Percentiles rank a stretch among this genome's conserved stretches.
Evolutionary conservation across 1,140 invertebrate species (phyloP).

Genomic region (Probaryconus sp.): DNA sequence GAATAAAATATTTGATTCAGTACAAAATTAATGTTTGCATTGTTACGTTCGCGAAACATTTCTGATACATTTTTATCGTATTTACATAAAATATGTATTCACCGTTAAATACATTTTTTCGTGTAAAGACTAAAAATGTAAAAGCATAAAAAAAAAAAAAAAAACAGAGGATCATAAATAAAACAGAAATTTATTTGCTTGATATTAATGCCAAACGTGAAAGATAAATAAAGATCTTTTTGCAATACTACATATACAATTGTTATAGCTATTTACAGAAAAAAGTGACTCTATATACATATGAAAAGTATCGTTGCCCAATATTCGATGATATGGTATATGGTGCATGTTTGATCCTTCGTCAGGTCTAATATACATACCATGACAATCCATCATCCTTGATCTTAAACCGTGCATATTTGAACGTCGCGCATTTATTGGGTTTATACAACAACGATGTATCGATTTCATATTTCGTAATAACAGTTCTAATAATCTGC

Average conservation of each 20-base stretch:
- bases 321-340: neutral
- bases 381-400: conserved; percentile 12
- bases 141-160: no score
- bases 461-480: conserved; percentile 11
- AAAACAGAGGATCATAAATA: no score
- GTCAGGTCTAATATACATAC: conserved; percentile 15
- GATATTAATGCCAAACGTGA: no score
- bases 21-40: no score
- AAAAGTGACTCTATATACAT: conserved; percentile 2
- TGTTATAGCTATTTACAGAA: neutral
- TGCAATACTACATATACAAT: no score
- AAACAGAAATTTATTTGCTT: no score
- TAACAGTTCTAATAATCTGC: neutral
- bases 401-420: conserved; percentile 16
- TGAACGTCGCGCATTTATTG: conserved; percentile 8
- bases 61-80: no score
- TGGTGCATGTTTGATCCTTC: conserved; percentile 6
- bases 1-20: no score
- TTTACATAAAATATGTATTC: no score
- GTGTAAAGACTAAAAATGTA: no score
- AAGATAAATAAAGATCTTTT: neutral
- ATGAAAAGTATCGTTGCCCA: neutral
- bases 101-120: no score
- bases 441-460: conserved; percentile 23
- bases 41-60: no score